Percentiles rank a stretch among this genome's conserved stretches.
Evolutionary conservation across 1,140 invertebrate species (phyloP).

Genomic region (Drosophila malerkotliana): DNA sequence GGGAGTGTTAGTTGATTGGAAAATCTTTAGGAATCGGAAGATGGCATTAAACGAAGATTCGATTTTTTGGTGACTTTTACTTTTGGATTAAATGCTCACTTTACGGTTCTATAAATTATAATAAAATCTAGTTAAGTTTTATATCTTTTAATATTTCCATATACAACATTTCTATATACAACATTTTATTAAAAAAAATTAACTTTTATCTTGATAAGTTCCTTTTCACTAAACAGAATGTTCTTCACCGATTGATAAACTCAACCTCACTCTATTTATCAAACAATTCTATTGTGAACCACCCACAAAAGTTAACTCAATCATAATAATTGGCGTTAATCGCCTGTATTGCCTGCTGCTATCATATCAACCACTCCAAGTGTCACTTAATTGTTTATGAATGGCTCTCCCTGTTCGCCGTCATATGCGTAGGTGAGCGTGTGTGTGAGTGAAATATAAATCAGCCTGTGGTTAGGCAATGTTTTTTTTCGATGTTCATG

Average conservation of each 20-base stretch:
- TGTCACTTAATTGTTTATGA: slow-evolving; percentile 75
- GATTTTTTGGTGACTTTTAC: neutral
- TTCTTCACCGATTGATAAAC: slow-evolving; percentile 17
- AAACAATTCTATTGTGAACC: slow-evolving; percentile 47
- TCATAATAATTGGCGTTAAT: slow-evolving; percentile 65
- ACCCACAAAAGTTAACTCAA: slow-evolving; percentile 61
- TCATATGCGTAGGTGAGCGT: neutral
- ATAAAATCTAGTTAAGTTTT: no score
- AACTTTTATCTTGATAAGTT: no score
- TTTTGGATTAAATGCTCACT: no score
- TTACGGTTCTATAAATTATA: no score
- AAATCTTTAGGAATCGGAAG: neutral
- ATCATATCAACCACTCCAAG: slow-evolving; percentile 37
- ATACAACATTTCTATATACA: no score
- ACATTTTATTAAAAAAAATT: no score
- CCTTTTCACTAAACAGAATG: no score
- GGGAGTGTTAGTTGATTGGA: slow-evolving; percentile 1
- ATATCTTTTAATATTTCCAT: no score
- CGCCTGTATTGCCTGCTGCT: slow-evolving; percentile 16
- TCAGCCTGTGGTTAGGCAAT: slow-evolving; percentile 58
- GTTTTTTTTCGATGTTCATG: slow-evolving; percentile 22
- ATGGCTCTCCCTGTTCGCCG: slow-evolving; percentile 37
- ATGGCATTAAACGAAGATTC: neutral
- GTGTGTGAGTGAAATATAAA: slow-evolving; percentile 51
- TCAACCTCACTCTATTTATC: slow-evolving; percentile 12